A percentile compares a stretch with the other conserved stretches of the same genome.
Evolutionary conservation across 2,888 invertebrate genomes (phyloP).

Genomic region (Cynaeus angustus): DNA sequence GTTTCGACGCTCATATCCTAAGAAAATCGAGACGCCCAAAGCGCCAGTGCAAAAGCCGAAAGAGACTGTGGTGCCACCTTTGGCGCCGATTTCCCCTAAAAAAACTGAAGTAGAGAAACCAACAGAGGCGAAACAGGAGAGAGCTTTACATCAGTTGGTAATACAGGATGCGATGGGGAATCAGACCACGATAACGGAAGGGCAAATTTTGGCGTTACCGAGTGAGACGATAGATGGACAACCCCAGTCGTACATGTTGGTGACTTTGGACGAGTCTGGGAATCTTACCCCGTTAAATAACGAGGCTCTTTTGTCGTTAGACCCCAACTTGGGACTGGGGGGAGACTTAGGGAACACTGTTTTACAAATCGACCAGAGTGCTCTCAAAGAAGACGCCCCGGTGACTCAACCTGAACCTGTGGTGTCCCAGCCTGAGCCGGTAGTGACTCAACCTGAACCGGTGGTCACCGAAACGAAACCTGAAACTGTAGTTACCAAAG

Average conservation of each 20-base stretch:
- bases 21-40: conserved; percentile 50
- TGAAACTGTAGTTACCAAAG: neutral
- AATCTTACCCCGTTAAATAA: conserved; percentile 83
- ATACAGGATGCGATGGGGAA: conserved; percentile 70
- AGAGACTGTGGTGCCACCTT: conserved; percentile 55
- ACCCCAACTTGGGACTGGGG: conserved; percentile 72
- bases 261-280: conserved; percentile 82
- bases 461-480: neutral
- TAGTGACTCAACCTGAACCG: neutral
- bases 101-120: conserved; percentile 48
- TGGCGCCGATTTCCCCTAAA: conserved; percentile 63
- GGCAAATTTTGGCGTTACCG: conserved; percentile 82
- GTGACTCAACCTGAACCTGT: neutral
- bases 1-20: conserved; percentile 45
- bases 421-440: neutral
- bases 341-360: conserved; percentile 73
- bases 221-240: conserved; percentile 84
- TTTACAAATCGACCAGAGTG: conserved; percentile 73
- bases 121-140: conserved; percentile 45
- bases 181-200: conserved; percentile 73
- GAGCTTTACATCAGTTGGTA: conserved; percentile 68
- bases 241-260: conserved; percentile 82
- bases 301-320: conserved; percentile 77
- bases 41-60: conserved; percentile 33
- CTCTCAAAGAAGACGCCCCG: conserved; percentile 41